Percentiles rank a stretch among this genome's conserved stretches.
Conservation (phyloP, 2,888 invertebrate genomes). For the Blastobasis lacticolella region DNA sequence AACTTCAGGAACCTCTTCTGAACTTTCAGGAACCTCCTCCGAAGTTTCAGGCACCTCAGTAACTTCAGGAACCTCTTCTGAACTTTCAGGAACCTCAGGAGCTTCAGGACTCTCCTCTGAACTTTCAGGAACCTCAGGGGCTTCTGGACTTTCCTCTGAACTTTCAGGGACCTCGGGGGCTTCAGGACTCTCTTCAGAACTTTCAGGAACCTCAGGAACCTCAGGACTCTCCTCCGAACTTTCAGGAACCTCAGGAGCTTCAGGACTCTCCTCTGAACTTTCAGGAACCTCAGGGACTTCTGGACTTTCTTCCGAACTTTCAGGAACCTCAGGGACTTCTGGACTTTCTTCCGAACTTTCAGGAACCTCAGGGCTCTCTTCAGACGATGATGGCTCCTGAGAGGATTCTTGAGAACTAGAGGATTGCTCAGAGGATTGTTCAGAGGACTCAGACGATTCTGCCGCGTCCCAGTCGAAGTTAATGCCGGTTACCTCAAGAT, state of each 20-base stretch:
- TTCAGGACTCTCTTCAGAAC: too few species aligned
- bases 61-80: too few species aligned
- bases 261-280: background rate
- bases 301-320: background rate
- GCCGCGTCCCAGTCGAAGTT: slow-evolving; percentile 32
- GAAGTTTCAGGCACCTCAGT: too few species aligned
- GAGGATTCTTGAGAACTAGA: too few species aligned
- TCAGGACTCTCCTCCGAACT: too few species aligned
- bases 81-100: background rate
- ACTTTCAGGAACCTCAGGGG: background rate
- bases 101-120: background rate
- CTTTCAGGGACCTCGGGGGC: too few species aligned
- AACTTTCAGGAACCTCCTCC: too few species aligned
- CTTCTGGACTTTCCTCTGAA: background rate
- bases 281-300: background rate
- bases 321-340: background rate
- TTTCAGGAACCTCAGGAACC: too few species aligned
- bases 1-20: background rate
- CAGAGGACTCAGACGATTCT: background rate
- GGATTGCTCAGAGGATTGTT: too few species aligned
- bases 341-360: background rate
- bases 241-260: background rate
- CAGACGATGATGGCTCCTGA: background rate
- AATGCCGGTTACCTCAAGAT: slow-evolving; percentile 27
- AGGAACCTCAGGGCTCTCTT: background rate